These are phyloP conservation scores for Pteronotus mesoamericanus DNA, from an alignment of 2,797 vertebrate genomes.

Conservation along the genomic window DNA sequence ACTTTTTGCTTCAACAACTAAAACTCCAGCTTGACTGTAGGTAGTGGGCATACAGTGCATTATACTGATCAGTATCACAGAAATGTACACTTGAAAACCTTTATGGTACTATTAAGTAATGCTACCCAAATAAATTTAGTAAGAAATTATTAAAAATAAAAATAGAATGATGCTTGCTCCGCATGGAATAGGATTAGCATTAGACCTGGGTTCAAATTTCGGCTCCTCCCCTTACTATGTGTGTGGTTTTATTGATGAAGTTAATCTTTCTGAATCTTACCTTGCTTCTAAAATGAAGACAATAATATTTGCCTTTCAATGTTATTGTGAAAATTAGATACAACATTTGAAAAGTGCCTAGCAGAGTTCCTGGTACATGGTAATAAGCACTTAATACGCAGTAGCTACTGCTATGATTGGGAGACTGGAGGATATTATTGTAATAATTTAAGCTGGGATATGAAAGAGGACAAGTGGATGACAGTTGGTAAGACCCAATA, in stretches of 20 bases:
- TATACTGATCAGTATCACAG: neutral
- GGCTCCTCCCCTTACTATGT: neutral
- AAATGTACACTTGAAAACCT: neutral
- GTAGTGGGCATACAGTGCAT: neutral
- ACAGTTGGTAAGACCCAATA: slow-evolving; percentile 41
- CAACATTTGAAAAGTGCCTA: neutral
- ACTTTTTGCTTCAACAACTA: neutral
- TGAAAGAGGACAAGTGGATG: slow-evolving; percentile 42
- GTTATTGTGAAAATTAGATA: neutral
- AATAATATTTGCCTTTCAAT: neutral
- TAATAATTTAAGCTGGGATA: slow-evolving; percentile 54
- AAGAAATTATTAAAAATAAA: neutral
- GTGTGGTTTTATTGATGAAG: neutral
- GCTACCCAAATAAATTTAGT: neutral
- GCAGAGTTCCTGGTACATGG: neutral
- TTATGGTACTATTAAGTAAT: neutral
- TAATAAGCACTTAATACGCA: slow-evolving; percentile 5
- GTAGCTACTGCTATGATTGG: neutral
- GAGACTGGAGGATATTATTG: slow-evolving; percentile 16
- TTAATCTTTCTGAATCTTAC: neutral
- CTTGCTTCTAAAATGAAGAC: neutral
- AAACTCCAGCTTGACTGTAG: neutral
- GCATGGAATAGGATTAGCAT: neutral
- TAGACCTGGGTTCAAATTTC: neutral
- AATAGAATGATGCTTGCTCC: neutral